Conservation (phyloP, 2,797 vertebrate species). For the Pyrocephalus nanus region DNA sequence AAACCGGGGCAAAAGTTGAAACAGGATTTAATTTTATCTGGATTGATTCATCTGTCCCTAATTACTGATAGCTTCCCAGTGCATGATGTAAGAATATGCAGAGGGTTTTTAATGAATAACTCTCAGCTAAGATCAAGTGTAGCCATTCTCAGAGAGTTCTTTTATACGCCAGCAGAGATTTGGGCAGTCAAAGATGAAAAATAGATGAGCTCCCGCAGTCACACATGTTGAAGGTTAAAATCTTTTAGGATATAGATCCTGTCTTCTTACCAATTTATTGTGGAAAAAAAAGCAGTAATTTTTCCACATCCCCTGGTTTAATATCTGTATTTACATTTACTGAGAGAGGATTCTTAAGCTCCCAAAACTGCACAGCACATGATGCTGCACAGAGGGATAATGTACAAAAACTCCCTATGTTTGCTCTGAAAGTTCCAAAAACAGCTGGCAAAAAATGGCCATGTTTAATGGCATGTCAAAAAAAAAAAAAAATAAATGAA, state of each 20-base stretch:
- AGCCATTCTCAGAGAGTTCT: not conserved
- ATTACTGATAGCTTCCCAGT: conserved; percentile 51
- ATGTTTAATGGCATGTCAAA: not conserved
- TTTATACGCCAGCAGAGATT: not conserved
- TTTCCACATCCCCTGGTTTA: not conserved
- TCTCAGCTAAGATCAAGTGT: conserved; percentile 5
- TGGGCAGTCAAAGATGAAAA: conserved; percentile 28
- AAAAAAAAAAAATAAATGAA: not conserved
- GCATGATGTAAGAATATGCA: conserved; percentile 19
- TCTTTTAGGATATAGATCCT: not conserved
- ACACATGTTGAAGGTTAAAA: not conserved
- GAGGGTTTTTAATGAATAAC: conserved; percentile 3
- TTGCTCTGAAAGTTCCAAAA: not conserved
- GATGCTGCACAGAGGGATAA: not conserved
- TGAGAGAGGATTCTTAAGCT: not conserved
- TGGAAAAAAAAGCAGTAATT: not conserved
- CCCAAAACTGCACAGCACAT: not conserved
- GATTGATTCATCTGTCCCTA: conserved; percentile 48
- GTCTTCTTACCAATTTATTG: not conserved
- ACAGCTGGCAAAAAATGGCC: not conserved
- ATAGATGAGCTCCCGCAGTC: conserved; percentile 9
- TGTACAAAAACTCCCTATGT: accelerated
- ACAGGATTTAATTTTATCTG: conserved; percentile 33
- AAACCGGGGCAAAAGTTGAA: conserved; percentile 63
- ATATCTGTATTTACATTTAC: not conserved